Evolutionary conservation across 2,888 invertebrate species (phyloP).

Genomic region (Furcula furcula): DNA sequence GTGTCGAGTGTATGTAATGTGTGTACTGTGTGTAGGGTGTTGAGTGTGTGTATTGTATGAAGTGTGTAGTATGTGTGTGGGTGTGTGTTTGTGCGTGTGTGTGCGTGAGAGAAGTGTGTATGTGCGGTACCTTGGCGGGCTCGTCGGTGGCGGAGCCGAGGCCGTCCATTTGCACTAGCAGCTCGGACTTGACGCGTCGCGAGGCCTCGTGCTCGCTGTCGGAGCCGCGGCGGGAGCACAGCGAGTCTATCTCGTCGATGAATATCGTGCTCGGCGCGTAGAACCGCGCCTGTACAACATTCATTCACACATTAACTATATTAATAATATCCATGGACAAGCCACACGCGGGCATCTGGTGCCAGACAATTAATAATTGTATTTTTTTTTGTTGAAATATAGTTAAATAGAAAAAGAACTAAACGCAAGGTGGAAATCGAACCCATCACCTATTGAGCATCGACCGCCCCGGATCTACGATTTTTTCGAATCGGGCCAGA

Average conservation of each 20-base stretch:
- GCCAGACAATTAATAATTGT: too few species aligned
- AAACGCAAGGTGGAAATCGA: too few species aligned
- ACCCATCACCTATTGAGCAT: too few species aligned
- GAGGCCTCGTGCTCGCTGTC: constrained; percentile 99
- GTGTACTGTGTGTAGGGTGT: too few species aligned
- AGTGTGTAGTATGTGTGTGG: too few species aligned
- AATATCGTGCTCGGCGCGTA: constrained; percentile 99
- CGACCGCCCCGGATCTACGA: too few species aligned
- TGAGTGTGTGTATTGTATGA: too few species aligned
- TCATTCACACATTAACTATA: background rate
- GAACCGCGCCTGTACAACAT: constrained; percentile 96
- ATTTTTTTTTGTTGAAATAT: too few species aligned
- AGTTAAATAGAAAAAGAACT: too few species aligned
- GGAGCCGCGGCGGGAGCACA: constrained; percentile 96
- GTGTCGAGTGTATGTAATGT: too few species aligned
- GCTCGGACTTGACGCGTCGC: constrained; percentile 97
- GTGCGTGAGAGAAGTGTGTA: background rate
- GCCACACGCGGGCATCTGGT: background rate
- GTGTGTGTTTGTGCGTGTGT: too few species aligned
- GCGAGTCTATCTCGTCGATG: constrained; percentile 99
- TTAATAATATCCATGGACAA: background rate
- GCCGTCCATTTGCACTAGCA: constrained; percentile 99
- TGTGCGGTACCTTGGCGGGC: constrained; percentile 68
- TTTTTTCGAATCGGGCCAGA: too few species aligned
- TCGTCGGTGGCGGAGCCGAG: constrained; percentile 87